These are phyloP conservation scores for Xenotilapia caudafasciata DNA, from an alignment of 2,113 vertebrate species.

Conservation along the genomic window DNA sequence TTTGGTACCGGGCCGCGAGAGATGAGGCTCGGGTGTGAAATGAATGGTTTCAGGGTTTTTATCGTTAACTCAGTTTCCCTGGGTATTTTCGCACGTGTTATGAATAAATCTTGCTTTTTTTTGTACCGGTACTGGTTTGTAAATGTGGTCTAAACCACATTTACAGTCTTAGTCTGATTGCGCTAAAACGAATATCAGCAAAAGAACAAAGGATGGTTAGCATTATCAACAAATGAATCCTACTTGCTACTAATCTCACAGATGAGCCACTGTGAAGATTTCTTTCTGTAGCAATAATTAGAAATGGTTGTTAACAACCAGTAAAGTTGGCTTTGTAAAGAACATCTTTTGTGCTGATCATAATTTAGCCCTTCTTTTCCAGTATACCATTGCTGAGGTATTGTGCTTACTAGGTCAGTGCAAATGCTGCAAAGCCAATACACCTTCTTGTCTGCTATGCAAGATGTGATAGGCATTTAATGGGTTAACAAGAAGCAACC, in stretches of 20 bases:
- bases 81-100: not conserved
- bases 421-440: not conserved
- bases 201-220: not conserved
- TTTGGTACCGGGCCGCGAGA: not conserved
- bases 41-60: not conserved
- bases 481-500: slow-evolving; percentile 51
- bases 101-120: not conserved
- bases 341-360: not conserved
- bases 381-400: not conserved
- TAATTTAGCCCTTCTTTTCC: not conserved
- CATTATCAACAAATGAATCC: not conserved
- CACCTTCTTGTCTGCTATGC: not conserved
- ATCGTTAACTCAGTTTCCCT: not conserved
- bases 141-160: not conserved
- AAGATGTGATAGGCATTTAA: not conserved
- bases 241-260: not conserved
- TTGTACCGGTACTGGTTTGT: not conserved
- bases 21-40: not conserved
- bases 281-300: not conserved
- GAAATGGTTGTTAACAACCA: not conserved
- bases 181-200: not conserved
- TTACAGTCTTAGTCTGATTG: not conserved
- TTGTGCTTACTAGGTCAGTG: not conserved
- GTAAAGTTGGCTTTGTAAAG: not conserved
- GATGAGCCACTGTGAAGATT: not conserved